Conservation (phyloP, 2,888 invertebrate genomes). For the Notodonta ziczac region DNA sequence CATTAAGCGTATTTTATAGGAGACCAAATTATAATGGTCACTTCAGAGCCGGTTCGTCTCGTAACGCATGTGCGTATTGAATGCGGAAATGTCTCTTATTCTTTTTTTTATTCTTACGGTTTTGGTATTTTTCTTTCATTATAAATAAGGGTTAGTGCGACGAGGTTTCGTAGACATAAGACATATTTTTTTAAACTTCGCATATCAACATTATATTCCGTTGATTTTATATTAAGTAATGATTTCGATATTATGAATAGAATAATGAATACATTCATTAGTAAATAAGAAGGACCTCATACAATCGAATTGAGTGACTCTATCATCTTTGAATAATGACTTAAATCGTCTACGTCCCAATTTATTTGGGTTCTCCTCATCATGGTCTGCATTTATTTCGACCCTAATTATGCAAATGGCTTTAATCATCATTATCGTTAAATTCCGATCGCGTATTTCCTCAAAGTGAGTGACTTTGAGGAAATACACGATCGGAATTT, state of each 20-base stretch:
- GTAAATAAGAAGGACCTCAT: too few species aligned
- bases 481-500: too few species aligned
- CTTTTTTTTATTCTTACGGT: neutral
- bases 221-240: too few species aligned
- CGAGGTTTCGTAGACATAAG: too few species aligned
- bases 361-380: neutral
- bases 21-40: slow-evolving; percentile 14
- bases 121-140: neutral
- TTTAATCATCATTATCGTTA: slow-evolving; percentile 2
- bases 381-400: neutral
- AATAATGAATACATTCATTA: too few species aligned
- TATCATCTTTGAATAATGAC: neutral
- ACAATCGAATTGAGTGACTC: too few species aligned
- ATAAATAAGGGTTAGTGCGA: neutral
- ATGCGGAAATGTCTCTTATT: slow-evolving; percentile 30
- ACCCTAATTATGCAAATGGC: slow-evolving; percentile 2
- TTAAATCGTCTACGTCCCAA: neutral
- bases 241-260: too few species aligned
- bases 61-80: slow-evolving; percentile 14
- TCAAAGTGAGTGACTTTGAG: too few species aligned
- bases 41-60: neutral
- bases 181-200: too few species aligned
- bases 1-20: slow-evolving; percentile 18
- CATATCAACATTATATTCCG: too few species aligned
- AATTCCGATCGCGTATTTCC: neutral